Conservation (phyloP, 2,797 vertebrate species). For the Pantherophis alleghaniensis region DNA sequence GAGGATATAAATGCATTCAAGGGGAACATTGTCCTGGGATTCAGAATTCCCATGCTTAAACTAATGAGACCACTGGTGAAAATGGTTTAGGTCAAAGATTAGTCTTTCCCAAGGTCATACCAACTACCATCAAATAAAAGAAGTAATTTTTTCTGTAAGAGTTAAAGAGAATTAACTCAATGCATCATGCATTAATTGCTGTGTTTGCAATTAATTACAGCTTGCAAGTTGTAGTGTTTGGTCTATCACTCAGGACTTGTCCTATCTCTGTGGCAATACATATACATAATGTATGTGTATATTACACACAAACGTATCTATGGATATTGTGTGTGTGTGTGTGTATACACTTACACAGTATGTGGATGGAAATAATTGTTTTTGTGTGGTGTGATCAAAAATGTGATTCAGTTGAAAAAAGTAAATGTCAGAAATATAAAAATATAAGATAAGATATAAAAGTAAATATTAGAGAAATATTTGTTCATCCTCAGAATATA, state of each 20-base stretch:
- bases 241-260: neutral
- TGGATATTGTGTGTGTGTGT: neutral
- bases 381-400: neutral
- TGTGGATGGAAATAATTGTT: neutral
- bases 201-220: neutral
- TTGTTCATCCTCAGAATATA: neutral
- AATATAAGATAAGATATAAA: neutral
- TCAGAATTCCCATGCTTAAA: neutral
- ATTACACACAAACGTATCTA: neutral
- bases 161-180: neutral
- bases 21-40: neutral
- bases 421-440: neutral
- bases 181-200: neutral
- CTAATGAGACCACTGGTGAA: neutral
- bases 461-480: neutral
- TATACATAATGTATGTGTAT: neutral
- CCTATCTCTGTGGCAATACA: neutral
- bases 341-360: neutral
- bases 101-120: neutral
- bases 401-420: neutral
- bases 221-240: neutral
- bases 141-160: neutral
- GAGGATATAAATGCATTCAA: neutral
- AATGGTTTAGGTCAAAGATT: neutral
- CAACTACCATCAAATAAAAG: neutral